Base-by-base conservation (phyloP, 2,888 invertebrate species). In the Crossocerus cetratus region DNA sequence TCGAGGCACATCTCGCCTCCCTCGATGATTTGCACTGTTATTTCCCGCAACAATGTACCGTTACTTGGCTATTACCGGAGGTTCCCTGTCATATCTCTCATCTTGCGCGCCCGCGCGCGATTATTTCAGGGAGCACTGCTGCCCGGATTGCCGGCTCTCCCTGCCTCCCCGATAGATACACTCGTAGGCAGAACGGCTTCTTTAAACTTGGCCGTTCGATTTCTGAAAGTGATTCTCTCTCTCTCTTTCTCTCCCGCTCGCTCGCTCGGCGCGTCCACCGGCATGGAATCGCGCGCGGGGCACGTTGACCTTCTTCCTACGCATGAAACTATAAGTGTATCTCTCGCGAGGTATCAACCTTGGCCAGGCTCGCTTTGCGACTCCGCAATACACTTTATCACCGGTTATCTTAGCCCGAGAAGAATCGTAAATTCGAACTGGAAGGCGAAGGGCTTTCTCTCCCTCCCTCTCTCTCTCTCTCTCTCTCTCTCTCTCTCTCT, bases 351-450 rank as follows among this genome's bases (percentile, higher is more conserved):
- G 32, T 32, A 32, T 32, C 32, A 32, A 32, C 32, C 32, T 32
- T 32, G 32, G 32, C 57, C 60, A 11, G 32, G 32, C 32, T 32
- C 32, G 32, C 64, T 69, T 57, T 55, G 56, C 66, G 72, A 68
- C 56, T 57, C 44, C 60, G 53, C 66, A 45, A 54, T 60, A 67
- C 69, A 65, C 73, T 83, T 73, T 77, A 80, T 81, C 83, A 78
- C 74, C 74, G 80, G 77, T 77, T 81, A 82, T 82, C 82, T 82
- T 65, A 56, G 60, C 70, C 45, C 56, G 55, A 49, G 77, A 81
- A 67, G 72, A 81, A 82, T 84, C 82, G 81, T 83, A 82, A 83
- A 83, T 83, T 77, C 77, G 75, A 67, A 65, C 74, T 76, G 69
- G 63, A 65, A 74, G 68, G 68, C 64, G 43, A 76, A 76, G 32